Conservation (phyloP, 1,140 invertebrate genomes). For the Schlechtendalia chinensis region DNA sequence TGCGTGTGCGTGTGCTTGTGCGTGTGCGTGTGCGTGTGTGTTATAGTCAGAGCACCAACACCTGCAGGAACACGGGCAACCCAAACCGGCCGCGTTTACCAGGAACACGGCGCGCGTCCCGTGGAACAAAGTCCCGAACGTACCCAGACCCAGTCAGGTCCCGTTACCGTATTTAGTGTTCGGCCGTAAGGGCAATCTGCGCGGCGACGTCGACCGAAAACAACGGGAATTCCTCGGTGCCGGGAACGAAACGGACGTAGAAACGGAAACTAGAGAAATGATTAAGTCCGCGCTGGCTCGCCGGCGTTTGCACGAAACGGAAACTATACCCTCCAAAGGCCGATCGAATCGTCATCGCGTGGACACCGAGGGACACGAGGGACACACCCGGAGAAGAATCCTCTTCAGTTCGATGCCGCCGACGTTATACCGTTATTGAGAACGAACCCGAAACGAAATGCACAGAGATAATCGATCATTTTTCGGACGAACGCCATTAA, state of each 20-base stretch:
- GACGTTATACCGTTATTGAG: slow-evolving; percentile 2
- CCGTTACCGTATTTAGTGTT: slow-evolving; percentile 78
- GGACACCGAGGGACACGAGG: slow-evolving; percentile 31
- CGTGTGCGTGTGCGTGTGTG: slow-evolving; percentile 32
- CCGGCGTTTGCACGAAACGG: slow-evolving; percentile 28
- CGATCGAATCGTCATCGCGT: not conserved
- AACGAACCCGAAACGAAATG: not conserved
- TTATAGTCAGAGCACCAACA: slow-evolving; percentile 29
- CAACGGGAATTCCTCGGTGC: slow-evolving; percentile 18
- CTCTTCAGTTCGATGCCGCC: slow-evolving; percentile 42
- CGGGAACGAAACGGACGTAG: slow-evolving; percentile 29
- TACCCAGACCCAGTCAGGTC: slow-evolving; percentile 76
- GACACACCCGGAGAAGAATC: slow-evolving; percentile 16
- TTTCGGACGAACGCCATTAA: not conserved
- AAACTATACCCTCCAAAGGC: slow-evolving; percentile 32
- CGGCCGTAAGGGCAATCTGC: slow-evolving; percentile 56
- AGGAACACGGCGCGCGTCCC: slow-evolving; percentile 66
- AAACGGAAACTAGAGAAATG: slow-evolving; percentile 23
- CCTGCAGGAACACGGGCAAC: slow-evolving; percentile 23
- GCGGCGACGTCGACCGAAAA: not conserved
- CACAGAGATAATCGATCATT: not conserved
- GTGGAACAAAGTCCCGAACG: slow-evolving; percentile 80
- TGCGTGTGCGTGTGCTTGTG: not conserved
- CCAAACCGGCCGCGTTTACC: slow-evolving; percentile 58
- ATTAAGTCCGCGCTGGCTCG: slow-evolving; percentile 20